Evolutionary conservation across 2,888 invertebrate species (phyloP).

Genomic region (Hyles lineata): DNA sequence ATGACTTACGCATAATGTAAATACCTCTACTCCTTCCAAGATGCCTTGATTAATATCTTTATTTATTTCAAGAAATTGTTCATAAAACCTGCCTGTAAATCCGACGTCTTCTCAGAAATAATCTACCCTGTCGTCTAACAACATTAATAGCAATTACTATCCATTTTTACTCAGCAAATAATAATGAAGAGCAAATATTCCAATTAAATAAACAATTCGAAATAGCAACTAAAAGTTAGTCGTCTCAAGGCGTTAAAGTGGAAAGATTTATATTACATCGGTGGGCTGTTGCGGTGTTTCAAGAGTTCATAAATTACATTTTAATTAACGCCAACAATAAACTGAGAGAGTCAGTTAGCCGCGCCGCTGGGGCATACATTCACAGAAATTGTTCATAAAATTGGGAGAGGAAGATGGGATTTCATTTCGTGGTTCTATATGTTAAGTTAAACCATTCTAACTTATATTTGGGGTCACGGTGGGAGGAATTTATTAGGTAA

Average conservation of each 20-base stretch:
- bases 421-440: background rate
- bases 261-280: constrained; percentile 15
- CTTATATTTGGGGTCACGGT: background rate
- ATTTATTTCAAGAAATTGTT: too few relatives aligned
- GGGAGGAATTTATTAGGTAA: background rate
- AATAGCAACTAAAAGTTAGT: background rate
- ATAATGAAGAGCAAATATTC: background rate
- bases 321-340: constrained; percentile 24
- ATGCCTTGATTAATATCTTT: too few relatives aligned
- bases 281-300: constrained; percentile 29
- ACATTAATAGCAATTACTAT: background rate
- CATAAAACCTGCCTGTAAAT: too few relatives aligned
- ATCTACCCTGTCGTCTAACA: background rate
- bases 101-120: too few relatives aligned
- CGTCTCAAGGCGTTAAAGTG: background rate
- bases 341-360: constrained; percentile 12
- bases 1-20: too few relatives aligned
- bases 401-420: background rate
- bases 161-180: background rate
- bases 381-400: constrained; percentile 8
- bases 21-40: too few relatives aligned
- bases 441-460: too few relatives aligned
- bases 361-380: constrained; percentile 1
- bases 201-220: background rate
- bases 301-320: constrained; percentile 24